These are phyloP conservation scores for Lemur catta DNA, from an alignment of 2,797 vertebrate genomes.

Conservation along the genomic window DNA sequence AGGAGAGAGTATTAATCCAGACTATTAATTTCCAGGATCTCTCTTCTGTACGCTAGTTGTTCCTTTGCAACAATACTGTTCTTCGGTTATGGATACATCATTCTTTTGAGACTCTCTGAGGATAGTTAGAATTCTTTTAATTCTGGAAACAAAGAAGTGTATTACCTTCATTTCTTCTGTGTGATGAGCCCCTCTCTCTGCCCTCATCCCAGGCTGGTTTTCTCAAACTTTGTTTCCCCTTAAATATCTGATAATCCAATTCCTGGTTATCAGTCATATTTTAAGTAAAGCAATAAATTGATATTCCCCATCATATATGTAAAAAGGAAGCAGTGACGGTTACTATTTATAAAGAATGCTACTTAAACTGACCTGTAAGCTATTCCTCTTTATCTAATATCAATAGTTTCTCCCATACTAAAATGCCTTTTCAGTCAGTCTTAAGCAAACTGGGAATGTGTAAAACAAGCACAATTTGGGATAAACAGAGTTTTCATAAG, in stretches of 20 bases:
- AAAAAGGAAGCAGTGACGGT: background rate
- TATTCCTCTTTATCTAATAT: constrained; percentile 21
- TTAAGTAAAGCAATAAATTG: background rate
- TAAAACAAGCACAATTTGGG: background rate
- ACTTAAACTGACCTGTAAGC: background rate
- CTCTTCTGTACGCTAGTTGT: background rate
- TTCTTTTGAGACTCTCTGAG: background rate
- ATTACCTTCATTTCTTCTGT: background rate
- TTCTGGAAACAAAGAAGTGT: background rate
- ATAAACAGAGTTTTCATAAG: constrained; percentile 45
- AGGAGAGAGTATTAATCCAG: background rate
- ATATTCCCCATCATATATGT: background rate
- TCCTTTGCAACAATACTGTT: background rate
- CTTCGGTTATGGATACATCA: background rate
- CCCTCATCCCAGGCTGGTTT: background rate
- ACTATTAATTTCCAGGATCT: background rate
- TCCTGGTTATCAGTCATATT: background rate
- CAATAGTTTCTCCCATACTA: background rate
- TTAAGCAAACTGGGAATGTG: background rate
- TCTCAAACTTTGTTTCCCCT: background rate
- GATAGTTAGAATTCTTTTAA: background rate
- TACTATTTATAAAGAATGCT: background rate
- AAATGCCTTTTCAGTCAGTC: background rate
- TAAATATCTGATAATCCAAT: background rate
- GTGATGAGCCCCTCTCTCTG: background rate